A percentile compares a stretch with the other conserved stretches of the same genome.
These are phyloP conservation scores for Acrocyrtus sp. DNA, from an alignment of 2,888 invertebrate genomes.

Conservation along the genomic window DNA sequence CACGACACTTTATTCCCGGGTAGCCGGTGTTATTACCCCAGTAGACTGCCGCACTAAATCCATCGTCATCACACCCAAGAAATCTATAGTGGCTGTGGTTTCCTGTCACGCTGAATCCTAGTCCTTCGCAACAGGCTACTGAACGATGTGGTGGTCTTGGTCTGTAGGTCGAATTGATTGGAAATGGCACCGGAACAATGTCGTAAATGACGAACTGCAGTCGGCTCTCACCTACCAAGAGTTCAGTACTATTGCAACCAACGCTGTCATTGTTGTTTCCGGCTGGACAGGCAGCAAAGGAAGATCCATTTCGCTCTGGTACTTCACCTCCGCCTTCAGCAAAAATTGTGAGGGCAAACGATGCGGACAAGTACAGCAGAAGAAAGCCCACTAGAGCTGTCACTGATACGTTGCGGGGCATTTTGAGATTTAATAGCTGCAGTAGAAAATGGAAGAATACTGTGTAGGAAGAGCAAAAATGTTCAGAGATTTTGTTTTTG, in stretches of 20 bases:
- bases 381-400: background rate
- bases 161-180: background rate
- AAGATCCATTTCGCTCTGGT: background rate
- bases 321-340: background rate
- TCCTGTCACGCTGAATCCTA: background rate
- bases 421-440: too few species aligned
- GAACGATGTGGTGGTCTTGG: background rate
- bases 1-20: conserved; percentile 2
- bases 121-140: background rate
- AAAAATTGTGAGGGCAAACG: background rate
- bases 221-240: background rate
- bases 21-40: conserved; percentile 4
- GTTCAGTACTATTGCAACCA: background rate
- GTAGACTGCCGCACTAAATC: background rate
- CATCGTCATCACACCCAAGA: background rate
- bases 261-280: background rate
- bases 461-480: too few species aligned
- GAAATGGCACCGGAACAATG: background rate
- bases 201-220: background rate
- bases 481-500: too few species aligned
- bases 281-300: background rate
- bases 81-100: too few species aligned
- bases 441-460: too few species aligned
- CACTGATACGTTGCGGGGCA: too few species aligned
- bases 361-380: background rate